Base-by-base conservation (phyloP, 2,888 invertebrate species). In the Vandiemenella viatica region DNA sequence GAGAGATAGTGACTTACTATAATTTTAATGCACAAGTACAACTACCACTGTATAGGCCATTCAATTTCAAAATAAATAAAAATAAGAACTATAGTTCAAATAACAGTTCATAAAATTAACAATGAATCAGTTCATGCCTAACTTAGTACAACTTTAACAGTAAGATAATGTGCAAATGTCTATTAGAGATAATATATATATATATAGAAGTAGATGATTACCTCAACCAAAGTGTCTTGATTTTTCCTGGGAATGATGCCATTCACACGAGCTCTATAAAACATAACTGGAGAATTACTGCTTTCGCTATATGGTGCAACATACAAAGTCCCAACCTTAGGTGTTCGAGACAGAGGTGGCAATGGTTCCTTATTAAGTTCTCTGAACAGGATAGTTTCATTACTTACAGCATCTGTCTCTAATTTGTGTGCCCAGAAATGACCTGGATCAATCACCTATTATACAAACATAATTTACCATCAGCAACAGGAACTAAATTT, bases 391-490 rank as follows among this genome's bases (percentile, higher is more conserved):
- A n/a, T n/a, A n/a, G n/a, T 50, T 4, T 61, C 59, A 1, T 59
- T 52, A 7, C 57, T 58, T n/a, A n/a, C n/a, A 0, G 69, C 69
- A 1, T 70, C 67, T 0, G 69, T 65, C 51, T 76, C 73, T 21
- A 66, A 65, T 55, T 75, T 68, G 50, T 76, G 77, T 8, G 72
- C 79, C 78, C 79, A 86, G 64, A 86, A 85, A 58, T 77, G 76
- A 48, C 76, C 73, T 17, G 80, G 76, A 61, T 75, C 74, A 15
- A 74, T 65, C 2, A 74, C 59, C 79, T 83, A 60, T 32, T 13
- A 32, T 10, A 23, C 10, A 23, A 8, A 23, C 10, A 23, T 23
- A 6, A 13, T 32, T 13, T 32, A 32, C n/a, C n/a, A n/a, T n/a
- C n/a, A n/a, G n/a, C n/a, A n/a, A n/a, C n/a, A n/a, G n/a, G n/a